Conservation (phyloP, 2,888 invertebrate genomes). For the Zhuqinia jingwanae region DNA sequence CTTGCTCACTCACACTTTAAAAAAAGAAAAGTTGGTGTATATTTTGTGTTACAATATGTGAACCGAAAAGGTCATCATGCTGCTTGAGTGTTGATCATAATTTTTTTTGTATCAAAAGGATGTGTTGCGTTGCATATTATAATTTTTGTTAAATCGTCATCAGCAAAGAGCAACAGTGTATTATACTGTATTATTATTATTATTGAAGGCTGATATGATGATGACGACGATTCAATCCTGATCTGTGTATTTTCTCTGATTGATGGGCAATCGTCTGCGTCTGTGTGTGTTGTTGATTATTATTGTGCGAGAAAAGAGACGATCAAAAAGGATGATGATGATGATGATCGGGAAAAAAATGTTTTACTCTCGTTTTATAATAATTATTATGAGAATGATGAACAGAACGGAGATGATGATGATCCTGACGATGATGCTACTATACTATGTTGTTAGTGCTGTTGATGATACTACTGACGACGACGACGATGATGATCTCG, state of each 20-base stretch:
- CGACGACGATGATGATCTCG: slow-evolving; percentile 46
- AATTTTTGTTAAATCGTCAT: slow-evolving; percentile 32
- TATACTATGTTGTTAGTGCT: slow-evolving; percentile 58
- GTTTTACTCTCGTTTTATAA: slow-evolving; percentile 18
- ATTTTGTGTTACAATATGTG: background rate
- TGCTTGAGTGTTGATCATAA: no score
- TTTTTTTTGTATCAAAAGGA: no score
- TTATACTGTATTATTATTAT: background rate
- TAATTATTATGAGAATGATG: slow-evolving; percentile 25
- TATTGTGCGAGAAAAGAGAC: slow-evolving; percentile 35
- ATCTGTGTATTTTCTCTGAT: slow-evolving; percentile 49
- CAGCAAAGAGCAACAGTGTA: background rate
- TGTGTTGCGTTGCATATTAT: slow-evolving; percentile 1
- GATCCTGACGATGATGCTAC: slow-evolving; percentile 55
- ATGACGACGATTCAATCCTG: slow-evolving; percentile 28
- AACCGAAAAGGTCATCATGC: background rate
- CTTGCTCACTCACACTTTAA: slow-evolving; percentile 3
- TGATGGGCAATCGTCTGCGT: slow-evolving; percentile 56
- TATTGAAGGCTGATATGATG: slow-evolving; percentile 19
- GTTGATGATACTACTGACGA: no score
- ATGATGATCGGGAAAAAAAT: slow-evolving; percentile 42
- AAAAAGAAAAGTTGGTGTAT: background rate
- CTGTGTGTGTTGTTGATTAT: no score
- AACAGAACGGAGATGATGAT: slow-evolving; percentile 43
- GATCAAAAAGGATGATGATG: slow-evolving; percentile 34